Conservation (phyloP, 1,140 invertebrate species). For the Pseudomyrmex dendroicus region DNA sequence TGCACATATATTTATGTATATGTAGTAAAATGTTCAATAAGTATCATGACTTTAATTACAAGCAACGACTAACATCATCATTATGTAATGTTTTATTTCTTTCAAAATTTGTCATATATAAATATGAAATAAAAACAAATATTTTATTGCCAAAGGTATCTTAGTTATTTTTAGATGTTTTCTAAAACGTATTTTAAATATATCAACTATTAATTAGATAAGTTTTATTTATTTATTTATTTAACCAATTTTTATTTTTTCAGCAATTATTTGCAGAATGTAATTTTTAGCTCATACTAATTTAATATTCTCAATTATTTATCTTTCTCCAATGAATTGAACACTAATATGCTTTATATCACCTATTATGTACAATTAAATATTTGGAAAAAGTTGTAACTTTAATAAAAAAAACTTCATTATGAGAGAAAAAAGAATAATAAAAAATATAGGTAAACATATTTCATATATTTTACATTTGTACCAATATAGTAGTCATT, state of each 20-base stretch:
- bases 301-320: slow-evolving; percentile 1
- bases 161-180: slow-evolving; percentile 55
- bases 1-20: too few species aligned
- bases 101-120: neutral
- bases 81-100: slow-evolving; percentile 28
- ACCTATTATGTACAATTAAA: slow-evolving; percentile 61
- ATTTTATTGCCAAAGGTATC: slow-evolving; percentile 45
- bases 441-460: slow-evolving; percentile 70
- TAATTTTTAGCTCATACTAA: neutral
- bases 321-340: neutral
- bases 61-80: slow-evolving; percentile 5
- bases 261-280: slow-evolving; percentile 18
- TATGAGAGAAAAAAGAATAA: slow-evolving; percentile 25
- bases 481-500: slow-evolving; percentile 33
- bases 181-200: slow-evolving; percentile 14
- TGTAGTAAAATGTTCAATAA: slow-evolving; percentile 13
- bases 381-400: slow-evolving; percentile 61
- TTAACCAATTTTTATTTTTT: slow-evolving; percentile 4
- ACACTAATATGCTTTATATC: slow-evolving; percentile 6
- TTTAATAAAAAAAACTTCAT: slow-evolving; percentile 67
- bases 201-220: slow-evolving; percentile 47
- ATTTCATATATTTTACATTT: slow-evolving; percentile 71
- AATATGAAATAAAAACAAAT: neutral
- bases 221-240: slow-evolving; percentile 34
- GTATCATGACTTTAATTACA: slow-evolving; percentile 31